Evolutionary conservation across 1,140 invertebrate species (phyloP), one percentile per base, ranked within the genome.

Genomic region (Drosophila nigromelanica): DNA sequence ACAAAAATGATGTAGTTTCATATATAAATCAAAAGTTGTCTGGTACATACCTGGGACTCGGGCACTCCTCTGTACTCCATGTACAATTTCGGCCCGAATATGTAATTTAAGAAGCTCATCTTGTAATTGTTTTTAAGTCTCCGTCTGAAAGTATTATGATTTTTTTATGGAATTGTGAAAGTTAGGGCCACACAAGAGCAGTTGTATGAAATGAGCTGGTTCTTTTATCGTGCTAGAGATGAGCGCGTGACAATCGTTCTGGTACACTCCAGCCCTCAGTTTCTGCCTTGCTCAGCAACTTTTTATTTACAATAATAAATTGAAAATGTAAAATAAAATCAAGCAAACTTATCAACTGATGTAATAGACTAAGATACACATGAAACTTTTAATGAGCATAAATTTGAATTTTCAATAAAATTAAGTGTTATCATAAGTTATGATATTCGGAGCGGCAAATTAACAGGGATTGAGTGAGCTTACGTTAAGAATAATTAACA

Each of bases 1-100:
- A 69, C 63, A 42, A 24, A 63, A 75, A 50, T n/a, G 48, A 47
- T 61, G 40, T 60, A 64, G 40, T 66, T 64, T 72, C 54, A 56
- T 67, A 62, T 50, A 86, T 10, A 3, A 7, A 8, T 35, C 7
- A 35, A 10, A 35, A 0, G 8, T 61, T 69, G 71, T 40, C 73
- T 77, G 91, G 48, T 89, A 67, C 79, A 90, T 90, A 92, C 93
- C 91, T 91, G 91, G 50, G 90, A 80, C 72, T 87, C 92, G 66
- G 83, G 92, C 90, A 79, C 90, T 83, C 80, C 94, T 92, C 67
- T 70, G 80, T 95, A 95, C 81, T 95, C 93, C 93, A 94, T 95
- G 63, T 93, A 94, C 61, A 96, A 92, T 71, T 93, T 93, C 11
- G 95, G 95, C 12, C 94, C 93, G 83, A 95, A 94, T 63, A 94